phyloP scores from a whole-genome alignment of 1,140 invertebrate species.

The Eurosta solidaginis region DNA sequence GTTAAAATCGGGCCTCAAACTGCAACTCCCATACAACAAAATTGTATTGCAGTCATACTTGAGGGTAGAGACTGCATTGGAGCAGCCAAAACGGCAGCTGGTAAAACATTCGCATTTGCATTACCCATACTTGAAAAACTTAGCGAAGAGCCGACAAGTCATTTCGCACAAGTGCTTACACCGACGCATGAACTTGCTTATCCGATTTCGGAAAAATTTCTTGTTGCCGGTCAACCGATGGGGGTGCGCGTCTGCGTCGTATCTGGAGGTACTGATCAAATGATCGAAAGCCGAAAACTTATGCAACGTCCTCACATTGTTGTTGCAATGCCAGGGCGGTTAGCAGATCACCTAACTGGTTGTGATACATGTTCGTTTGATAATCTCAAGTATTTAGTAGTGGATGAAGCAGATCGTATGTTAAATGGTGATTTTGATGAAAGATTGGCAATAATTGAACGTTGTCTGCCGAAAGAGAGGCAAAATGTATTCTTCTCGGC shows the following conservation, averaged over 20 bases:
- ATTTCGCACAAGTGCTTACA: slow-evolving; percentile 93
- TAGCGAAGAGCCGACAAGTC: slow-evolving; percentile 89
- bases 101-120: slow-evolving; percentile 97
- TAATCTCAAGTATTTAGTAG: slow-evolving; percentile 81
- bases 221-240: slow-evolving; percentile 83
- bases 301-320: slow-evolving; percentile 90
- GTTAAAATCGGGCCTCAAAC: slow-evolving; percentile 66
- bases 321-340: slow-evolving; percentile 87
- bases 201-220: slow-evolving; percentile 92
- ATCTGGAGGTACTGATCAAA: slow-evolving; percentile 93
- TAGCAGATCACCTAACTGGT: slow-evolving; percentile 86
- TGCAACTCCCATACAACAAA: slow-evolving; percentile 84
- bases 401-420: slow-evolving; percentile 91
- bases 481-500: slow-evolving; percentile 94
- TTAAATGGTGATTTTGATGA: slow-evolving; percentile 81
- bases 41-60: slow-evolving; percentile 82
- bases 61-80: slow-evolving; percentile 88
- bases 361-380: slow-evolving; percentile 82
- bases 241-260: slow-evolving; percentile 81
- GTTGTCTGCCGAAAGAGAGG: slow-evolving; percentile 76
- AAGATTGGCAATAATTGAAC: slow-evolving; percentile 82
- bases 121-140: slow-evolving; percentile 92
- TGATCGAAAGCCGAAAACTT: slow-evolving; percentile 85
- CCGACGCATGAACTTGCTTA: slow-evolving; percentile 95
- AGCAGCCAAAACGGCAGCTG: slow-evolving; percentile 95